Evolutionary conservation across 2,888 invertebrate genomes (phyloP), one percentile per base, ranked within the genome.

Genomic region (Crocallis elinguaria): DNA sequence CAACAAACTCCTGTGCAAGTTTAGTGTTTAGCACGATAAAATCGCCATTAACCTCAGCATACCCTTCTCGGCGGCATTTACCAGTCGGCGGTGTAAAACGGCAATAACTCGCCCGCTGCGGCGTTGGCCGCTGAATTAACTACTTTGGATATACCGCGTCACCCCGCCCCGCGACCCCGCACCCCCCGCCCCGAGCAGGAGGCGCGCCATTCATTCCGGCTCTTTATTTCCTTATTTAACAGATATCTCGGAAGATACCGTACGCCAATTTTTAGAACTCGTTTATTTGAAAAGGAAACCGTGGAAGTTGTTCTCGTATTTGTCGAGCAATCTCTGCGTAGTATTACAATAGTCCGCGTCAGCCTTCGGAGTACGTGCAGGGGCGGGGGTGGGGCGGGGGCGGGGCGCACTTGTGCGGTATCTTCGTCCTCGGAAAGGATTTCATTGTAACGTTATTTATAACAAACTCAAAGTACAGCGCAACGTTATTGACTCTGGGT

Each of bases 141-240:
- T 60, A 56, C 60, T 53, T 49, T 36, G 42, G 49, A 49, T 49
- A 46, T 23, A 51, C 51, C 39, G 23, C 41, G n/a, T 25, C 16
- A 13, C 21, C 37, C 13, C 37, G 0, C 16, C 11, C 39, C 36
- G 8, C 23, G 43, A 25, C 9, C 21, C 30, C 32, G 2, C 12
- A 7, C 12, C 11, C 13, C 30, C 14, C 38, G 3, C 36, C 36
- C 42, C 48, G 33, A 23, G 44, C 52, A 56, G 38, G 46, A 49
- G 46, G 32, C 50, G 49, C 48, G 49, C 53, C 48, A 60, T 57
- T 55, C 49, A 62, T 55, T 59, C 41, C 36, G 12, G 46, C 42
- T 57, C 27, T 52, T 57, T 55, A 54, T 55, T 57, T 57, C 55
- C 52, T 54, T 55, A 57, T 62, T 62, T 57, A 59, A 52, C 57